phyloP scores from a whole-genome alignment of 2,888 invertebrate genomes.

The Synanthedon tipuliformis region DNA sequence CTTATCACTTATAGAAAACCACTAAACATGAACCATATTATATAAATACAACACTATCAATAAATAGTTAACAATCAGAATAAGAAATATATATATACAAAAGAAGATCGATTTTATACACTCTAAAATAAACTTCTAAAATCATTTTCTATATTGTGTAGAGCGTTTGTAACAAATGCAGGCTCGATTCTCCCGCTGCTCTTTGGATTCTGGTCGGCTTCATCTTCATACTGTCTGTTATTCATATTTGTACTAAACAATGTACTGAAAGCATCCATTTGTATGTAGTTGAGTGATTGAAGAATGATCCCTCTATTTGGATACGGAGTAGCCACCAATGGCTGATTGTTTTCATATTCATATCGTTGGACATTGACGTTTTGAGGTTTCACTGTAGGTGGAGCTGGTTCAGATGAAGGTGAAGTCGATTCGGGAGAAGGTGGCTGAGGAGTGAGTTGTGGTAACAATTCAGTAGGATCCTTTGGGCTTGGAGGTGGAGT shows the following conservation, averaged over 20 bases:
- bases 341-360: conserved; percentile 16
- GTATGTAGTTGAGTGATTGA: conserved; percentile 60
- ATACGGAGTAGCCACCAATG: conserved; percentile 36
- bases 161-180: conserved; percentile 43
- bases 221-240: conserved; percentile 13
- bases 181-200: conserved; percentile 28
- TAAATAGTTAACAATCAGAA: not conserved
- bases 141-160: conserved; percentile 53
- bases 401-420: conserved; percentile 9
- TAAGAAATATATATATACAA: not conserved
- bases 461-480: conserved; percentile 12
- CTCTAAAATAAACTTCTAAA: conserved; percentile 57
- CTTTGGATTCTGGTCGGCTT: conserved; percentile 19
- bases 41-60: not conserved
- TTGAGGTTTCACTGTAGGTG: conserved; percentile 9
- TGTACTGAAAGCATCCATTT: conserved; percentile 62
- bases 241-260: conserved; percentile 32
- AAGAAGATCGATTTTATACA: not conserved
- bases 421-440: conserved; percentile 8
- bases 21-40: not conserved
- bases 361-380: conserved; percentile 11
- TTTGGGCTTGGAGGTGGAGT: conserved; percentile 9
- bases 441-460: conserved; percentile 5
- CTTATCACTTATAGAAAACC: not conserved
- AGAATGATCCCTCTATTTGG: conserved; percentile 56